phyloP scores from a whole-genome alignment of 2,888 invertebrate species.

The Carcina quercana region DNA sequence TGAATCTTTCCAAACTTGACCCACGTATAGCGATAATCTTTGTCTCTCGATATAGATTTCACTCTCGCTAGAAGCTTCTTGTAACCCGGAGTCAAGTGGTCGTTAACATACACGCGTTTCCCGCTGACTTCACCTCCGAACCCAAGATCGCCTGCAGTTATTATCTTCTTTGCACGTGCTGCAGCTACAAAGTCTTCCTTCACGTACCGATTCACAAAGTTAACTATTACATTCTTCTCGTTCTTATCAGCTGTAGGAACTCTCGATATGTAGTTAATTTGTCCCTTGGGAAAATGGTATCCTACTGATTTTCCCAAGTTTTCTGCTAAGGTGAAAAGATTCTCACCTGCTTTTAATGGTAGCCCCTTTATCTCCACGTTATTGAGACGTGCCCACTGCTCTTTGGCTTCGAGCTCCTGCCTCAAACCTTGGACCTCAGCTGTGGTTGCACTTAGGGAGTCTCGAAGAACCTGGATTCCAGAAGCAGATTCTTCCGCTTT shows the following conservation, averaged over 20 bases:
- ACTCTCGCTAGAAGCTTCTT: conserved; percentile 8
- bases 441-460: not conserved
- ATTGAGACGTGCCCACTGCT: conserved; percentile 1
- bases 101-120: conserved; percentile 3
- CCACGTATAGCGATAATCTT: conserved; percentile 7
- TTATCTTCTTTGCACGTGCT: conserved; percentile 1
- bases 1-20: conserved; percentile 13
- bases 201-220: conserved; percentile 11
- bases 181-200: conserved; percentile 14
- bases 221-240: conserved; percentile 9
- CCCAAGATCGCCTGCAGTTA: not conserved
- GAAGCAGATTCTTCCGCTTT: not conserved
- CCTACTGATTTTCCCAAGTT: not conserved
- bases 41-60: conserved; percentile 9
- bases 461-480: not conserved
- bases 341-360: conserved; percentile 1
- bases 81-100: conserved; percentile 5
- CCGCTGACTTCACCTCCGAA: not conserved
- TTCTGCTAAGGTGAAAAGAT: not conserved
- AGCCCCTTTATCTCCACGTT: conserved; percentile 5
- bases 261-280: conserved; percentile 10
- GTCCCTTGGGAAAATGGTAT: not conserved
- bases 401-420: not conserved
- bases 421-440: not conserved
- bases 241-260: conserved; percentile 6